Evolutionary conservation across 2,797 vertebrate genomes (phyloP).

Genomic region (Diceros bicornis): DNA sequence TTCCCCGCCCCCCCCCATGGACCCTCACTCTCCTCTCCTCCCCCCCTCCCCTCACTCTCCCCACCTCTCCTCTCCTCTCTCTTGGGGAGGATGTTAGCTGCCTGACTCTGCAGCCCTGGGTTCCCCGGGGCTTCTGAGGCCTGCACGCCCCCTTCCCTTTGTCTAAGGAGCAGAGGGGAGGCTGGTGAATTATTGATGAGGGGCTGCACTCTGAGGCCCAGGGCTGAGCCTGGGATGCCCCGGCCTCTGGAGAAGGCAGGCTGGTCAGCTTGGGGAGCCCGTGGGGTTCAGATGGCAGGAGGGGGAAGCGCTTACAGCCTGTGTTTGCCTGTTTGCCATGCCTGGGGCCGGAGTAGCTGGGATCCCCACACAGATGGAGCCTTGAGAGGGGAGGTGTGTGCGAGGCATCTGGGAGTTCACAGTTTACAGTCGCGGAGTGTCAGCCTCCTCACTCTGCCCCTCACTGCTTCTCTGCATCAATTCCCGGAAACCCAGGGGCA

Average conservation of each 20-base stretch:
- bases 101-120: not conserved
- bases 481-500: not conserved
- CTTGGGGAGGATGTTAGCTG: not conserved
- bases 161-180: slow-evolving; percentile 79
- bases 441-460: not conserved
- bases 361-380: slow-evolving; percentile 66
- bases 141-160: slow-evolving; percentile 82
- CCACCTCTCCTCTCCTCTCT: not conserved
- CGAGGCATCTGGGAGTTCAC: slow-evolving; percentile 57
- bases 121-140: not conserved
- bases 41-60: not conserved
- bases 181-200: slow-evolving; percentile 88
- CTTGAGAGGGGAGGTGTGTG: slow-evolving; percentile 17
- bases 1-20: too few relatives aligned
- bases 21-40: too few relatives aligned
- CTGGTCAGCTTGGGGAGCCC: not conserved
- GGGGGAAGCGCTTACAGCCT: not conserved
- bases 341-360: slow-evolving; percentile 59
- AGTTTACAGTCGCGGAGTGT: not conserved
- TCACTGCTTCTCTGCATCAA: not conserved
- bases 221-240: slow-evolving; percentile 4
- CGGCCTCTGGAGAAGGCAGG: not conserved
- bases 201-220: not conserved
- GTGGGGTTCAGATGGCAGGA: slow-evolving; percentile 68
- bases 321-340: not conserved